Percentiles rank a stretch among this genome's conserved stretches.
These are phyloP conservation scores for Lophotriccus pileatus DNA, from an alignment of 2,797 vertebrate genomes.

Conservation along the genomic window DNA sequence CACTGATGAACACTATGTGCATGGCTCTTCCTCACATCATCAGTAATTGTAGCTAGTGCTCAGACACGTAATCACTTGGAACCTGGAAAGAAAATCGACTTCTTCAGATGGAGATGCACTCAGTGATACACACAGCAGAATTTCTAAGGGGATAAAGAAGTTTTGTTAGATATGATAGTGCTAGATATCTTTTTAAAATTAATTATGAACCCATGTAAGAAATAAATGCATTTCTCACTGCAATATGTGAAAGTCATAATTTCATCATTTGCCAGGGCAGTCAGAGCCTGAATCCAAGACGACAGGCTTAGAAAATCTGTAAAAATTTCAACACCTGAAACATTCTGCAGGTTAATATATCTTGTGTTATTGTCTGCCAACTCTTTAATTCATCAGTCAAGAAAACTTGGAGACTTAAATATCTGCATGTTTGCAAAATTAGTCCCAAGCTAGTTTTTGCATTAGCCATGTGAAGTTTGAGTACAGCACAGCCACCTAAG, in stretches of 20 bases:
- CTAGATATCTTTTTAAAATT: slow-evolving; percentile 35
- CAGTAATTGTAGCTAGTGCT: not conserved
- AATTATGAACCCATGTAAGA: not conserved
- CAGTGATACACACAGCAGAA: not conserved
- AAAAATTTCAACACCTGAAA: not conserved
- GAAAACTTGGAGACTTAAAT: not conserved
- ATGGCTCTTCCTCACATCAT: not conserved
- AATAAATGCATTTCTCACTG: slow-evolving; percentile 51
- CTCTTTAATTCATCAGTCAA: slow-evolving; percentile 1
- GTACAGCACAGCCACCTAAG: not conserved
- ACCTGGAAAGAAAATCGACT: not conserved
- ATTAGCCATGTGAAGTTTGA: not conserved
- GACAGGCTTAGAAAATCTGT: not conserved
- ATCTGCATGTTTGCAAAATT: slow-evolving; percentile 21
- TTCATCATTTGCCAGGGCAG: not conserved
- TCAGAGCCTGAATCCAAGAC: not conserved
- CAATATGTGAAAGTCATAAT: not conserved
- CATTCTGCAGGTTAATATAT: not conserved
- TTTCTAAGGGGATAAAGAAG: not conserved
- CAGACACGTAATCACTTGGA: not conserved
- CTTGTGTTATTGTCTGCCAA: not conserved
- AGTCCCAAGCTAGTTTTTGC: not conserved
- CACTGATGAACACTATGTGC: not conserved
- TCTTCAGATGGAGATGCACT: not conserved
- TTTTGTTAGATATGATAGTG: slow-evolving; percentile 1